phyloP scores from a whole-genome alignment of 2,797 vertebrate species.

The Cuculus canorus region DNA sequence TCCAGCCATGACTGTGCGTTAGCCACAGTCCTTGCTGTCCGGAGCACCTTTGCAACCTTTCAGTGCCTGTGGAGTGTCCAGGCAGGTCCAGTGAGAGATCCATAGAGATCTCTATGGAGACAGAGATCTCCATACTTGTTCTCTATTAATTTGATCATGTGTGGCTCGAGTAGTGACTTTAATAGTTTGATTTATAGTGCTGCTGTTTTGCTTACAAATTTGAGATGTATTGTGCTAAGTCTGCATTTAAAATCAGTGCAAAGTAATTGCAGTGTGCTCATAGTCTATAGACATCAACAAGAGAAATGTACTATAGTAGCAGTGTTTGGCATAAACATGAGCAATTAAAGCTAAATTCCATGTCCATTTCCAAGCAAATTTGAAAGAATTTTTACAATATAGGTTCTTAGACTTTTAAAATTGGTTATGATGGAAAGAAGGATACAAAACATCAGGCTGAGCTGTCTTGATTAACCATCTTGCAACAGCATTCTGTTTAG shows the following conservation, averaged over 20 bases:
- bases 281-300: slow-evolving; percentile 53
- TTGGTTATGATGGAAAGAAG: neutral
- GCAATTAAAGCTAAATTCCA: slow-evolving; percentile 36
- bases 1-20: neutral
- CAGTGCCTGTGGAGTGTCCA: neutral
- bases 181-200: slow-evolving; percentile 71
- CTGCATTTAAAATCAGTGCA: slow-evolving; percentile 69
- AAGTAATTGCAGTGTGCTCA: slow-evolving; percentile 58
- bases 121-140: neutral
- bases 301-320: slow-evolving; percentile 27
- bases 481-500: neutral
- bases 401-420: neutral
- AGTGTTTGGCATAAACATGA: slow-evolving; percentile 46
- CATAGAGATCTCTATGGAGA: too few species aligned
- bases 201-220: slow-evolving; percentile 70
- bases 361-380: slow-evolving; percentile 4
- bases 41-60: neutral
- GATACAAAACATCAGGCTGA: neutral
- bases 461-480: neutral
- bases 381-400: neutral
- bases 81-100: too few species aligned
- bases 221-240: slow-evolving; percentile 57
- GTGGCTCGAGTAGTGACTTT: slow-evolving; percentile 25
- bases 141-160: slow-evolving; percentile 55
- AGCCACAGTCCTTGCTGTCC: neutral